Base-by-base conservation (phyloP, 2,888 invertebrate species). In the Lingula anatina region DNA sequence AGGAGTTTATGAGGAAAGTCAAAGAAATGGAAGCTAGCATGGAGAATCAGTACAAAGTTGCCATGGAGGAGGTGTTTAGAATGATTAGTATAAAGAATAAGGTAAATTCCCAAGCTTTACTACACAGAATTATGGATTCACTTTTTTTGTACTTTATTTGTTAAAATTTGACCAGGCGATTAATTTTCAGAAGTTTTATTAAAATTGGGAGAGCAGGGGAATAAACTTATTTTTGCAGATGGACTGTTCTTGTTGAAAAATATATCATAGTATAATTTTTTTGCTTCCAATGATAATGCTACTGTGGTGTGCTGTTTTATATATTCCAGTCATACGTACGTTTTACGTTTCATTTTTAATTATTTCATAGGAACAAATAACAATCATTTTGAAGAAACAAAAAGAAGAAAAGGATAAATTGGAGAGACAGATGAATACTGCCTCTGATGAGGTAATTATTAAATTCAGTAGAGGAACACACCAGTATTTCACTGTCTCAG, bases 51-150 rank as follows among this genome's bases (percentile, higher is more conserved):
- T 68, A 63, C 54, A 60, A 61, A 54, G 56, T 62, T 20, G 66
- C 68, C 31, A 51, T 68, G 58, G 66, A 65, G 40, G 60, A 60
- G 40, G 49, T 71, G 15, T 64, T 61, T 50, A 66, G 63, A 46
- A 62, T 62, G 36, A 58, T 71, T 20, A 63, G 66, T 46, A 61
- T 62, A 7, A 72, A 70, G 54, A 73, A 73, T 50, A 68, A 66
- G 66, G 71, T 70, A 31, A 53, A 55, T 24, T 36, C 18, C 18
- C 9, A 20, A 4, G 25, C 23, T 3, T 12, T 0, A 18, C 41
- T 25, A 4, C 4, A 4, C 28, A 18, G 3, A 3, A 27, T n/a
- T n/a, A n/a, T n/a, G n/a, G n/a, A n/a, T n/a, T n/a, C n/a, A n/a
- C n/a, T n/a, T n/a, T n/a, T n/a, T n/a, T n/a, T n/a, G n/a, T n/a